phyloP scores from a whole-genome alignment of 2,113 vertebrate genomes.

The Corythornis vintsioides region DNA sequence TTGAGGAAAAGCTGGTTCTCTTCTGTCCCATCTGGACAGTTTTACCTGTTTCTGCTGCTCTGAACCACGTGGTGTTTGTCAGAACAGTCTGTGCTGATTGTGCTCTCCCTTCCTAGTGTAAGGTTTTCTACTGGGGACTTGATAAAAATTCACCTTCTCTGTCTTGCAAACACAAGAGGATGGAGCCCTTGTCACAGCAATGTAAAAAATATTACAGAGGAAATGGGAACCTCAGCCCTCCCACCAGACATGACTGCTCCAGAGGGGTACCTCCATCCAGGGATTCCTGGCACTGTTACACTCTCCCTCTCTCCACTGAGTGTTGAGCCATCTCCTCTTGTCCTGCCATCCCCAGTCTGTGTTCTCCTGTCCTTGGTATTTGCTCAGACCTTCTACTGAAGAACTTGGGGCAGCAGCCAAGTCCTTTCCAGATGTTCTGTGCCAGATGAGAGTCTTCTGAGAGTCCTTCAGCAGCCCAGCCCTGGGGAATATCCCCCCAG shows the following conservation, averaged over 20 bases:
- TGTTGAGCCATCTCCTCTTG: neutral
- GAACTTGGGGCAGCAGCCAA: neutral
- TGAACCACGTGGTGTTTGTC: fast-evolving
- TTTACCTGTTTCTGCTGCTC: neutral
- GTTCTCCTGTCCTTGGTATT: neutral
- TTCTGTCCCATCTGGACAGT: neutral
- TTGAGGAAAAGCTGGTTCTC: neutral
- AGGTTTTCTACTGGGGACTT: neutral
- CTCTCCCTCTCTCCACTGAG: neutral
- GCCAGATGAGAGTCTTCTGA: neutral
- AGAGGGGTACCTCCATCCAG: neutral
- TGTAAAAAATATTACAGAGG: neutral
- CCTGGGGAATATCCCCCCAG: neutral
- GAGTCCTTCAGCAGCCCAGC: neutral
- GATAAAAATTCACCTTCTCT: neutral
- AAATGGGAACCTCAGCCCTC: neutral
- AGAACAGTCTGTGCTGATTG: neutral
- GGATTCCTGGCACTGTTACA: neutral
- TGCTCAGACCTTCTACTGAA: neutral
- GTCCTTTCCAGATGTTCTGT: neutral
- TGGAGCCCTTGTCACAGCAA: neutral
- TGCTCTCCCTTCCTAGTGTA: neutral
- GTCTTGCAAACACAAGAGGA: neutral
- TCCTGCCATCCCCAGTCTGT: neutral
- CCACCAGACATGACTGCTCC: neutral